Evolutionary conservation across 1,140 invertebrate species (phyloP).

Genomic region (Orussus abietinus): DNA sequence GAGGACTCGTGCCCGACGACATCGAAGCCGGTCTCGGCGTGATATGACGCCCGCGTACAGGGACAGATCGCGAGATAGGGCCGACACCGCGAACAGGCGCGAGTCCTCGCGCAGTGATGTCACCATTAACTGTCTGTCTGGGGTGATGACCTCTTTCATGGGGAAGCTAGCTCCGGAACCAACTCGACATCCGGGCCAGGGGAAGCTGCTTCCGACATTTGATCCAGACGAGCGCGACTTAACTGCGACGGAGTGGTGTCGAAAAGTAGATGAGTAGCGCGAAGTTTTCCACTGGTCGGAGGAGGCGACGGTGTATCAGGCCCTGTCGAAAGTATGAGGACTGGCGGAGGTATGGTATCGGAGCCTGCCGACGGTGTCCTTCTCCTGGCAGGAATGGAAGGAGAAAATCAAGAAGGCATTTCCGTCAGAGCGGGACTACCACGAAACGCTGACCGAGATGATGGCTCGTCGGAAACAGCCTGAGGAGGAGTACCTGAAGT

Average conservation of each 20-base stretch:
- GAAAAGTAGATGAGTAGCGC: slow-evolving; percentile 14
- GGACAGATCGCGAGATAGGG: too few relatives aligned
- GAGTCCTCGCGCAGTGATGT: too few relatives aligned
- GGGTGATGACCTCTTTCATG: too few relatives aligned
- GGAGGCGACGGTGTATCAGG: slow-evolving; percentile 2
- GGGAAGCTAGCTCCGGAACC: too few relatives aligned
- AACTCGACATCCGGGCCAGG: too few relatives aligned
- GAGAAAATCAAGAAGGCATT: slow-evolving; percentile 30
- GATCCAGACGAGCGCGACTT: slow-evolving; percentile 10
- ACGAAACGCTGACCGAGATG: slow-evolving; percentile 6
- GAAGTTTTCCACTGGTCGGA: slow-evolving; percentile 10
- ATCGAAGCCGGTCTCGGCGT: too few relatives aligned
- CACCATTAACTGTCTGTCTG: too few relatives aligned
- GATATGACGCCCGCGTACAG: too few relatives aligned
- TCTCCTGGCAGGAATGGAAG: slow-evolving; percentile 39
- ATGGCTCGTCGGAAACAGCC: slow-evolving; percentile 3
- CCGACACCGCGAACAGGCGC: too few relatives aligned
- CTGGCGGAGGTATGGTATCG: slow-evolving; percentile 36
- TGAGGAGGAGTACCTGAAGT: slow-evolving; percentile 10
- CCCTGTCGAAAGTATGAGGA: slow-evolving; percentile 17
- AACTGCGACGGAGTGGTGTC: slow-evolving; percentile 11
- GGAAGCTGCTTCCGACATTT: slow-evolving; percentile 11
- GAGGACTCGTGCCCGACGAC: too few relatives aligned
- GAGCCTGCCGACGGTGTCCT: slow-evolving; percentile 24
- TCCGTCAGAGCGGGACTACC: slow-evolving; percentile 10